phyloP scores from a whole-genome alignment of 2,797 vertebrate genomes.

The Enteromius unitaeniatus region DNA sequence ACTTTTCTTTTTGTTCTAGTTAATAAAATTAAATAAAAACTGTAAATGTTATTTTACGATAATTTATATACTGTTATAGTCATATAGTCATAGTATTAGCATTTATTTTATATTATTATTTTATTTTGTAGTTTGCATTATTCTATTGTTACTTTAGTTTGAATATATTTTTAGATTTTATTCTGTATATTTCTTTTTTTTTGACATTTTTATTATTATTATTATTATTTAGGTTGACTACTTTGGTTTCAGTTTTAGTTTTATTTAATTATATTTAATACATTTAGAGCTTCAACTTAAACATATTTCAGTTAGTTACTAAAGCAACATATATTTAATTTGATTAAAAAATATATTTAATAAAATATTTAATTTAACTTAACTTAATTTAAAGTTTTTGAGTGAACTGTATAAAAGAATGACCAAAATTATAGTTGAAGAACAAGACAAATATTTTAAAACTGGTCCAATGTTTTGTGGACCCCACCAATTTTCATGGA shows the following conservation, averaged over 20 bases:
- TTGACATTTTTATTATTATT: neutral
- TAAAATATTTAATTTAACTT: no score
- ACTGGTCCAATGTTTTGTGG: neutral
- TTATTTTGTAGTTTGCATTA: neutral
- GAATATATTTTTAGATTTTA: neutral
- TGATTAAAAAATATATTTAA: no score
- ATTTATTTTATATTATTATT: neutral
- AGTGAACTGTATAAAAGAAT: neutral
- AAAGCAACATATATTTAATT: neutral
- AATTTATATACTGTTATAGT: neutral
- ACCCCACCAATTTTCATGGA: neutral
- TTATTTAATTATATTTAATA: conserved; percentile 4
- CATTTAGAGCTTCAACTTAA: neutral
- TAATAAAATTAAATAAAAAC: neutral
- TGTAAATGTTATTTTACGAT: neutral
- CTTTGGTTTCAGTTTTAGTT: neutral
- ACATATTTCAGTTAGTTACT: neutral
- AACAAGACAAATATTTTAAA: neutral
- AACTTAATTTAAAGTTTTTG: no score
- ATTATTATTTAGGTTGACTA: no score
- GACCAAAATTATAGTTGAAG: neutral
- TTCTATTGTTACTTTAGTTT: neutral
- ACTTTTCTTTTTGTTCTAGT: neutral
- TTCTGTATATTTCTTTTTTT: neutral
- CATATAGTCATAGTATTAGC: neutral